Percentiles rank a stretch among this genome's conserved stretches.
phyloP scores from a whole-genome alignment of 64 coral and sea anemone species.

The Dendrophyllia cribrosa region DNA sequence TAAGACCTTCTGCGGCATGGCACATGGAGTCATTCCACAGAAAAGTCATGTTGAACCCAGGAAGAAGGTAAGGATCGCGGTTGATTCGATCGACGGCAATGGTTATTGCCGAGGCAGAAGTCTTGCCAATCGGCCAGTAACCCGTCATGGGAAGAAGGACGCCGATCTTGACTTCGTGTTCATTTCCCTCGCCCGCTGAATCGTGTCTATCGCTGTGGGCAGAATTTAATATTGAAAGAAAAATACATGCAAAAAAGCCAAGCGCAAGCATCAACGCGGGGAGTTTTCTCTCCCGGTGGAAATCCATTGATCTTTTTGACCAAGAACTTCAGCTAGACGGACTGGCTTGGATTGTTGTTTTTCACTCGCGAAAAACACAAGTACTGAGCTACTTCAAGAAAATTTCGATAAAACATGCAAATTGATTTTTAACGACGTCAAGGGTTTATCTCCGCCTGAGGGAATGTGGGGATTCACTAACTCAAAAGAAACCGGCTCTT shows the following conservation, averaged over 20 bases:
- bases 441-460: no score
- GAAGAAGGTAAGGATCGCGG: conserved; percentile 46
- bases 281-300: neutral
- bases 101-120: conserved; percentile 85
- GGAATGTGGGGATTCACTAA: no score
- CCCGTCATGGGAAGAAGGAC: conserved; percentile 88
- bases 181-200: neutral
- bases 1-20: conserved; percentile 83
- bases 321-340: neutral
- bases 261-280: neutral
- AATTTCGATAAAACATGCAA: no score
- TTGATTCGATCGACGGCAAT: conserved; percentile 89
- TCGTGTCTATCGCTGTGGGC: neutral
- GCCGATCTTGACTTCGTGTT: conserved; percentile 53
- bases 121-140: conserved; percentile 91
- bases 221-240: neutral
- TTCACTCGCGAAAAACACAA: no score
- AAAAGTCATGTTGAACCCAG: conserved; percentile 73
- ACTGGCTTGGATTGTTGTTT: no score
- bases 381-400: no score
- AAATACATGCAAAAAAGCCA: conserved; percentile 1
- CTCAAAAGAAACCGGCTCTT: no score
- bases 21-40: conserved; percentile 88
- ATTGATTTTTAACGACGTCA: no score
- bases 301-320: neutral